Conservation (phyloP, 2,113 vertebrate species). For the Epinephelus lanceolatus region DNA sequence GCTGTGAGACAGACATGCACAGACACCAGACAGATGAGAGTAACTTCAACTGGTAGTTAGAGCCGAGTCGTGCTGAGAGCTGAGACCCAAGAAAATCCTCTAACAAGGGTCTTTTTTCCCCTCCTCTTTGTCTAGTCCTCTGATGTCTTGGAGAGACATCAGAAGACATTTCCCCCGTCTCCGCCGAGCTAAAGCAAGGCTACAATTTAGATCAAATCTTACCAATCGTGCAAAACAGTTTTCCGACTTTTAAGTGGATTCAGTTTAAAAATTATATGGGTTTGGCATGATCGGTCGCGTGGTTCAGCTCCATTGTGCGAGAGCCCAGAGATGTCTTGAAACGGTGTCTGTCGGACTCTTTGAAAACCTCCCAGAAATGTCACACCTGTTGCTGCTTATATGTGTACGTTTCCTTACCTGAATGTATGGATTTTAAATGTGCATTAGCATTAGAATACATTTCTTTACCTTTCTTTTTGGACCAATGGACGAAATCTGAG, state of each 20-base stretch:
- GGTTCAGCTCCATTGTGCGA: not conserved
- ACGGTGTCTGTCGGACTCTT: not conserved
- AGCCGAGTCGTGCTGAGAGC: constrained; percentile 43
- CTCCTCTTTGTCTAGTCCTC: not conserved
- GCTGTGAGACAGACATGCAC: constrained; percentile 38
- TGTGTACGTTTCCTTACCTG: not conserved
- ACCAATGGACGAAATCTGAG: constrained; percentile 3
- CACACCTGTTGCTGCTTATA: constrained; percentile 26
- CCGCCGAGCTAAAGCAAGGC: constrained; percentile 22
- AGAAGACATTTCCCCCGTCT: not conserved
- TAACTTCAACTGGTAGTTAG: constrained; percentile 51
- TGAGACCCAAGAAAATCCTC: constrained; percentile 36
- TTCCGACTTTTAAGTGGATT: constrained; percentile 33
- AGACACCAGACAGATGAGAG: constrained; percentile 59
- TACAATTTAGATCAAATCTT: constrained; percentile 41
- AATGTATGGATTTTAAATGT: not conserved
- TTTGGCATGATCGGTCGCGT: not conserved
- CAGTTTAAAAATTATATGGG: not conserved
- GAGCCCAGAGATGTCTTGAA: not conserved
- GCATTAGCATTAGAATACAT: not conserved
- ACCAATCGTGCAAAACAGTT: constrained; percentile 26
- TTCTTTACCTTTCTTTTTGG: not conserved
- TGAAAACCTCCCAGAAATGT: not conserved
- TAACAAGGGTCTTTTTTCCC: constrained; percentile 29
- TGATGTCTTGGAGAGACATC: constrained; percentile 19